Evolutionary conservation across 2,888 invertebrate species (phyloP), one percentile per base, ranked within the genome.

Genomic region (Homarus gammarus): DNA sequence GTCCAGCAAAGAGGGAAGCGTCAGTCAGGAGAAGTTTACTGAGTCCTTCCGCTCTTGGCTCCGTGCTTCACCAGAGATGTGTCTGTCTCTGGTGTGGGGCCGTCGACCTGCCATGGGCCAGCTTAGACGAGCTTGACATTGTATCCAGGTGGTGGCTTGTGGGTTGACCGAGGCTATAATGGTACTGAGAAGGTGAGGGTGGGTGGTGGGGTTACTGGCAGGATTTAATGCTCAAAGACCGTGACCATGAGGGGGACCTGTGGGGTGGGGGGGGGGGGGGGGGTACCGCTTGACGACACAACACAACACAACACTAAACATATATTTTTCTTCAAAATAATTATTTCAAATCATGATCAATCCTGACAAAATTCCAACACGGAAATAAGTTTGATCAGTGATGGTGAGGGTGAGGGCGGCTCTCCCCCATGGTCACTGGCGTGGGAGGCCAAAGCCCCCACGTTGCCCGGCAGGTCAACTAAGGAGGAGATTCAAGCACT

Each of bases 191-290:
- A 44, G n/a, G 64, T 64, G 64, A 5, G 64, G 27, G 64, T n/a
- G 64, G 27, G 44, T 27, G 27, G 10, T 3, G 64, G 64, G 64
- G 44, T 8, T 27, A 64, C 27, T 64, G 22, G 64, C 64, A 64
- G 64, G 27, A 27, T 8, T 8, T 8, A 2, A 56, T 56, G 18
- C 56, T 44, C 6, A 64, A 27, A 6, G 64, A 5, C 0, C 6
- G 64, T 64, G 22, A 64, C 64, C 64, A 64, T 64, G 64, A 64
- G 64, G 64, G 27, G n/a, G n/a, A n/a, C n/a, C n/a, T n/a, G n/a
- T n/a, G n/a, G n/a, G n/a, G n/a, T n/a, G n/a, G n/a, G n/a, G n/a
- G n/a, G n/a, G n/a, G n/a, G n/a, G n/a, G n/a, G n/a, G n/a, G n/a
- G n/a, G n/a, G n/a, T n/a, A n/a, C n/a, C n/a, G n/a, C n/a, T n/a